Percentiles rank a stretch among this genome's conserved stretches.
phyloP scores from a whole-genome alignment of 2,113 vertebrate species.

The Tyrannus savana region DNA sequence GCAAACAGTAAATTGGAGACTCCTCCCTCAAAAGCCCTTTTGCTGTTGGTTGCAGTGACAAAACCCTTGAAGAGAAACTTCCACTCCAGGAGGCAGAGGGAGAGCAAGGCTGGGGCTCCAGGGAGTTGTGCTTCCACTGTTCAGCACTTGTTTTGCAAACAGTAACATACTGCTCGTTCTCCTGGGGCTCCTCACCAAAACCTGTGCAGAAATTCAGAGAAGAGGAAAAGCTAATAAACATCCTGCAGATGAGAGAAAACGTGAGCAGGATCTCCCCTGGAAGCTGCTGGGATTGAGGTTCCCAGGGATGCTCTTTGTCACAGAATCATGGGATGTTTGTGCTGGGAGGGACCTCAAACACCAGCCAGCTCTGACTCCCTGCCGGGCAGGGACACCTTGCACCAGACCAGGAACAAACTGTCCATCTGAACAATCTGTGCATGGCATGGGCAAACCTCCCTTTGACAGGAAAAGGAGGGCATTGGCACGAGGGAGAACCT shows the following conservation, averaged over 20 bases:
- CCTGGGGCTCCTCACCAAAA: neutral
- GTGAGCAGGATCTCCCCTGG: accelerated
- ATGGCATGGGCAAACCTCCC: accelerated
- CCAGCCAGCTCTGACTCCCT: neutral
- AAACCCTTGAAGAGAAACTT: neutral
- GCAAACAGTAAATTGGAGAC: accelerated
- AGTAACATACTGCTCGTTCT: accelerated
- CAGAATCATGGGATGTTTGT: accelerated
- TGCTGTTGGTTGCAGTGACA: neutral
- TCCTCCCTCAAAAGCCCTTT: neutral
- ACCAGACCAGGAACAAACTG: neutral
- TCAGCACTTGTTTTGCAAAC: neutral
- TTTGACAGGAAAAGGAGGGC: neutral
- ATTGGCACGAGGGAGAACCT: neutral
- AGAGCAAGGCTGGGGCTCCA: accelerated
- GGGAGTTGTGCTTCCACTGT: neutral
- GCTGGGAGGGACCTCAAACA: neutral
- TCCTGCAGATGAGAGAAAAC: neutral
- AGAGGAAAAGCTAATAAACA: accelerated
- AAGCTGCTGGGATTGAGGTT: neutral
- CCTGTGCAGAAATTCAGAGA: neutral
- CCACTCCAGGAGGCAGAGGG: accelerated
- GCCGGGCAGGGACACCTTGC: neutral
- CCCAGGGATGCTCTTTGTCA: neutral
- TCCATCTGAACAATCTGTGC: neutral